Conservation (phyloP, 2,113 vertebrate genomes). For the Gambusia affinis region DNA sequence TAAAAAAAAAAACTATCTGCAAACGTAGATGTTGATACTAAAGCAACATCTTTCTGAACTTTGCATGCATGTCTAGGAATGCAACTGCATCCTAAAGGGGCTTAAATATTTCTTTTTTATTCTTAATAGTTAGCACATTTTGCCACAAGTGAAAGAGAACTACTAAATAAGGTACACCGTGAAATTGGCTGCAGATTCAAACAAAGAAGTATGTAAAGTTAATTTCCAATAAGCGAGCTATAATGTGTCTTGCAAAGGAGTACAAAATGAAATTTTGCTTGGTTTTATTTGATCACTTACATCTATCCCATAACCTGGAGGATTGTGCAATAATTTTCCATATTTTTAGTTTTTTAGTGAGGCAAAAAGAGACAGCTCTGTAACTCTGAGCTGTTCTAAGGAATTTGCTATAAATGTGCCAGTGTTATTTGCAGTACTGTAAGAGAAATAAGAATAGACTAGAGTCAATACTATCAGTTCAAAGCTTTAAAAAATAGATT, state of each 20-base stretch:
- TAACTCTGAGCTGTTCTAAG: not conserved
- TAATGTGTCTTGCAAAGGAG: too few relatives aligned
- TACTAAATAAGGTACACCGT: not conserved
- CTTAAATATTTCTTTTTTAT: not conserved
- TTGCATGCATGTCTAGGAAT: constrained; percentile 28
- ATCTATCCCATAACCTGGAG: too few relatives aligned
- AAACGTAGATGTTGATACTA: not conserved
- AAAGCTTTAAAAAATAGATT: not conserved
- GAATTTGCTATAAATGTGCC: not conserved
- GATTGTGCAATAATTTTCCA: too few relatives aligned
- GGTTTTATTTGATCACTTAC: too few relatives aligned
- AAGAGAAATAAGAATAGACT: not conserved
- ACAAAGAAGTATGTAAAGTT: not conserved
- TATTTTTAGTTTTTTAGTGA: too few relatives aligned
- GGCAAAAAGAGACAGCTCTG: not conserved
- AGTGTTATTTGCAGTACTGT: not conserved
- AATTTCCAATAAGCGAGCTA: not conserved
- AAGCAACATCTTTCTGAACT: not conserved
- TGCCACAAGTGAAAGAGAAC: not conserved
- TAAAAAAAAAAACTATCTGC: not conserved
- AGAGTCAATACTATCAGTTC: not conserved
- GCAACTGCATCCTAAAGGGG: constrained; percentile 22
- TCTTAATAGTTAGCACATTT: not conserved
- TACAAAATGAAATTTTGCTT: too few relatives aligned
- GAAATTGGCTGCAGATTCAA: not conserved